Base-by-base conservation (phyloP, 2,797 vertebrate genomes). In the Enteromius viviparus region DNA sequence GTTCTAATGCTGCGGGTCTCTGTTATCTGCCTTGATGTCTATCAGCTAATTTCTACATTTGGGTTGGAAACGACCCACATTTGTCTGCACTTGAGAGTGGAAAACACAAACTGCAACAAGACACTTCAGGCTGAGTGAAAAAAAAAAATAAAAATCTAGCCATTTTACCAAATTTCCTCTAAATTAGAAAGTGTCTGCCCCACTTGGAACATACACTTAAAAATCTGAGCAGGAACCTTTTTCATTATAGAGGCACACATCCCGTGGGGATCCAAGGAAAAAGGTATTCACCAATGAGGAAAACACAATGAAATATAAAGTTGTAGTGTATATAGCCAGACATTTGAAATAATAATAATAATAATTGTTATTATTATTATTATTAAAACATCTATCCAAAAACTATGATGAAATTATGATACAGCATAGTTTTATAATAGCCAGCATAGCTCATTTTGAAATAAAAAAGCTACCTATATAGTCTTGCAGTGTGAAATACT, bases 21-120 rank as follows among this genome's bases (percentile, higher is more conserved):
- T 93, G 94, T 95, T 97, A 97, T 97, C 95, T 92, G 87, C 88
- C 89, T 90, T 91, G 96, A 96, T 95, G 95, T 95, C 95, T 95
- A 96, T 97, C 96, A 95, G 94, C 89, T 93, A 92, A 95, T 95
- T 95, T 93, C 93, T 95, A 92, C 92, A 90, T 92, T 93, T 90
- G 90, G 91, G 92, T 88, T 91, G 93, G 91, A 94, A 95, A 95
- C 90, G 87, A 91, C 91, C 91, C 90, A 89, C 91, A 93, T 95
- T 95, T 94, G 92, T 94, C 93, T 93, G 92, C 91, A 89, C 91
- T 91, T 81, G 76, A 40, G 87, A 91, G 79, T 86, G 86, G 81
- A 85, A 90, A 91, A 91, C 88, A 91, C 78, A 72, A 91, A 80
- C 81, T 66, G 68, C 87, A 93, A 92, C 92, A 86, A 87, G 89